These are phyloP conservation scores for Macrostomum cliftonense DNA, from an alignment of 2,888 invertebrate genomes.

Conservation along the genomic window DNA sequence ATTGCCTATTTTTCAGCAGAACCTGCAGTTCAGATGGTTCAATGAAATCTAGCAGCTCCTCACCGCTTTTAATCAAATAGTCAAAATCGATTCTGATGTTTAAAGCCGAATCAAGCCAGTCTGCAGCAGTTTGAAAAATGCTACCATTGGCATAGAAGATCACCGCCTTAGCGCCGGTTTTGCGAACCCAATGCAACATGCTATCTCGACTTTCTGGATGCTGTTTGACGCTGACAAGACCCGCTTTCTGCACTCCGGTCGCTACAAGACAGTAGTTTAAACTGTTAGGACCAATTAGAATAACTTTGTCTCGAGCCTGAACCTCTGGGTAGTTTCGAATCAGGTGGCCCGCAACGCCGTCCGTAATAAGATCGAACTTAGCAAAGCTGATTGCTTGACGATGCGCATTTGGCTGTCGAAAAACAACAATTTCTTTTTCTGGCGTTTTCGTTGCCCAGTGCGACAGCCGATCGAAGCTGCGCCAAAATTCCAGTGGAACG, in stretches of 20 bases:
- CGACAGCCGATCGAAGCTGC: neutral
- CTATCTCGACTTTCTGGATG: no score
- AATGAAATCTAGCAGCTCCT: no score
- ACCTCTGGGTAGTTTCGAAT: neutral
- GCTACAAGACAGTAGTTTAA: constrained; percentile 1
- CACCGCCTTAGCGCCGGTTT: no score
- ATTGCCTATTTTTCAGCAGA: neutral
- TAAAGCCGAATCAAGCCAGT: no score
- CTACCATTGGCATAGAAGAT: no score
- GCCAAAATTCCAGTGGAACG: no score
- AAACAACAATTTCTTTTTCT: constrained; percentile 5
- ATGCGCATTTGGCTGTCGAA: neutral
- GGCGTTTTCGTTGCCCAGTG: constrained; percentile 2
- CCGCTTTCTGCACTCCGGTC: constrained; percentile 3
- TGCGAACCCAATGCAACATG: no score
- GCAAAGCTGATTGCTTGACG: constrained; percentile 3
- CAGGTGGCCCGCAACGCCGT: constrained; percentile 3
- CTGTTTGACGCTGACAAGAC: neutral
- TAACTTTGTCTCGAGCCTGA: constrained; percentile 4
- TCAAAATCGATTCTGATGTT: no score
- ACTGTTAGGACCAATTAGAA: constrained; percentile 1
- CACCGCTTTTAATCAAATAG: no score
- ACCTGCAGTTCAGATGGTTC: neutral
- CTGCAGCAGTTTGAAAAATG: no score
- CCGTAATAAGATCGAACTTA: constrained; percentile 1